Evolutionary conservation across 2,888 invertebrate species (phyloP), one percentile per base, ranked within the genome.

Genomic region (Mamestra brassicae): DNA sequence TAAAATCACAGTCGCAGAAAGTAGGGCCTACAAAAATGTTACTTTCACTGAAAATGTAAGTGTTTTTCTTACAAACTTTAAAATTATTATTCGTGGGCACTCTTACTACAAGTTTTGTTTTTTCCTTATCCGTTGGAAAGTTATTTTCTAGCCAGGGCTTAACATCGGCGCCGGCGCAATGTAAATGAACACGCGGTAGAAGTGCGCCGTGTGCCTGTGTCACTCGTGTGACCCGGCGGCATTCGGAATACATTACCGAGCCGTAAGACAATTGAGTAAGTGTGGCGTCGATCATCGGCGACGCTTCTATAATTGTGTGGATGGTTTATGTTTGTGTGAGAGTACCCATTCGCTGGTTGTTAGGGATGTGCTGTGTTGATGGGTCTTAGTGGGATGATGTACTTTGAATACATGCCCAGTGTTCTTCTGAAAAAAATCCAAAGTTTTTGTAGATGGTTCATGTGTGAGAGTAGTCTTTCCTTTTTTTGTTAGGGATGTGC

Each of bases 231-330:
- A 95, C 95, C 95, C 90, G 89, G 75, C 87, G 91, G 84, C 90
- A 87, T 88, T 89, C 81, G 70, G 95, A 94, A 95, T 95, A 95
- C 86, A 95, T 96, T 95, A 95, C 85, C 78, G 79, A 77, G 71
- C 78, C 72, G 78, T 83, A 88, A 89, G 82, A 93, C 93, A 92
- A 91, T 93, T 89, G 93, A 90, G 87, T 87, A 86, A 88, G 85
- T 81, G 82, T 79, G 83, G 79, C 87, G 88, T 90, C 87, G 87
- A 83, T 83, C 83, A 85, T 71, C 84, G 80, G 71, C 54, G 77
- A 74, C 73, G 60, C 70, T 78, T 81, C 83, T 86, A 80, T 85
- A 81, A 84, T 81, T 80, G 71, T 73, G 67, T 80, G 68, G 50
- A 60, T 66, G 58, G 70, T 84, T 85, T 81, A 72, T 69, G 66